Base-by-base conservation (phyloP, 2,113 vertebrate genomes). In the Epinephelus moara region DNA sequence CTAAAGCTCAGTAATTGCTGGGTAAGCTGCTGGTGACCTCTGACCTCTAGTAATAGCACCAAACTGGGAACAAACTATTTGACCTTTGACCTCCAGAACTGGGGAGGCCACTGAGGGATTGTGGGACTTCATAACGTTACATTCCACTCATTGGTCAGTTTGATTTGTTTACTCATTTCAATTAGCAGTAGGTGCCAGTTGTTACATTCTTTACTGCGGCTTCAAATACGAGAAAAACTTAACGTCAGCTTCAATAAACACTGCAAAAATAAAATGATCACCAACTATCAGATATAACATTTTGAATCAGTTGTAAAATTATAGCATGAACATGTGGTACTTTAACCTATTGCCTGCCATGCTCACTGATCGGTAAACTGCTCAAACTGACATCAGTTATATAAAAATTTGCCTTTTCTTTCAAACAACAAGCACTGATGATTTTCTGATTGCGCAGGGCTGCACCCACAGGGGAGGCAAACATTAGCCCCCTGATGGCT, bases 81-180 rank as follows among this genome's bases (percentile, higher is more conserved):
- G 81, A 94, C 92, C 86, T 84, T 70, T 90, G 85, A 90, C 89
- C 83, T 77, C 56, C 40, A 80, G 87, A 89, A 86, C 89, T 85
- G 85, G 50, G 82, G 80, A 85, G 81, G 85, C 83, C 75, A 64
- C 78, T 70, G 57, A 81, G 86, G 91, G 84, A 91, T 89, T 84
- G 88, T 81, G 84, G 74, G 81, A 88, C 71, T 82, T 83, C 57
- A 17, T 12, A 71, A 74, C 69, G 66, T 84, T 37, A 47, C 87
- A 90, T 92, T 91, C 90, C 78, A n/a, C 73, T 79, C 89, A 68
- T 73, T 88, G 71, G 81, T 78, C 21, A 5, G 27, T 87, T 88
- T 74, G 37, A 83, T 83, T 78, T 90, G 90, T 91, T 90, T 90
- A 78, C 86, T 82, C 45, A 63, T 82, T 55, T 85, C 75, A 88